Evolutionary conservation across 2,888 invertebrate genomes (phyloP), one percentile per base, ranked within the genome.

Genomic region (Chrysolina haemoptera): DNA sequence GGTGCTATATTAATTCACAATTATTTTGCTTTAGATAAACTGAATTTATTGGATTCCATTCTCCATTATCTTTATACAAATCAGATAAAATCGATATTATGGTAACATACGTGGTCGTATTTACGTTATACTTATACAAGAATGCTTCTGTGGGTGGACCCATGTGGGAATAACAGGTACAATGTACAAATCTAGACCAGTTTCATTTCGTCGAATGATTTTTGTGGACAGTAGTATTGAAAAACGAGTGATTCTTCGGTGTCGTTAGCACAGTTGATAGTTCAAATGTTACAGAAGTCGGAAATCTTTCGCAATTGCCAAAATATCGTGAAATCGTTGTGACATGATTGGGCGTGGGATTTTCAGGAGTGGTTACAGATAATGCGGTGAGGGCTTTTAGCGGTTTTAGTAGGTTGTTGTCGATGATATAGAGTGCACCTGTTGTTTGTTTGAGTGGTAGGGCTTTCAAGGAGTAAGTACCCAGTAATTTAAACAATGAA

Each of bases 121-220:
- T 53, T 68, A 69, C 68, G 59, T 65, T 65, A 63, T 74, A 73
- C 71, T 50, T 62, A 75, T 35, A 63, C 68, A 77, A 77, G 75
- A 79, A 76, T 75, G 65, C 71, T 73, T 71, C 71, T 75, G 81
- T 80, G 78, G 81, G 81, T 68, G 75, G 81, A 50, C 18, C 62
- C 43, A 77, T 74, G 79, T 80, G 78, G 79, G 79, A 73, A 76
- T 75, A 20, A 68, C 65, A 63, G 69, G 74, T 71, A 71, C 55
- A 66, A 11, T 16, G 43, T 73, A 71, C 70, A 77, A 78, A 81
- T 80, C 80, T 81, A 77, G 79, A 80, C 78, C 78, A 77, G 71
- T 53, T 53, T 41, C 20, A 14, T 18, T 6, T 41, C 40, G 67
- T 16, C 46, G 18, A 3, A 11, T 4, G 27, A 27, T 27, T 53